These are phyloP conservation scores for Nowickia ferox DNA, from an alignment of 2,888 invertebrate species.

Conservation along the genomic window DNA sequence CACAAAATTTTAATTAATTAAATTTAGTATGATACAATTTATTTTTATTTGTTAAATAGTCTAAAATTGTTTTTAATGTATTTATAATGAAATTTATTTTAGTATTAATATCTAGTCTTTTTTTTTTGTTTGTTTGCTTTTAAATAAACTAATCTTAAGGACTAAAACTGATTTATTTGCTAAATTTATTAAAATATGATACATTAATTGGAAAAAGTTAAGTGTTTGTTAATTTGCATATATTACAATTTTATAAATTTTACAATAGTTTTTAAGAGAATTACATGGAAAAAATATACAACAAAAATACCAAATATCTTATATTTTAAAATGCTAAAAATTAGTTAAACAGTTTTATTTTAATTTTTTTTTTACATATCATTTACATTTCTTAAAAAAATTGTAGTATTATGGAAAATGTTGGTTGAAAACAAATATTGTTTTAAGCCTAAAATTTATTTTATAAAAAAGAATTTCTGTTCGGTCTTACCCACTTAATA, in stretches of 20 bases:
- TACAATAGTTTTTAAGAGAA: slow-evolving; percentile 49
- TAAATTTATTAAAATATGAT: slow-evolving; percentile 35
- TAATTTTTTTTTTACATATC: background rate
- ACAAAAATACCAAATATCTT: slow-evolving; percentile 14
- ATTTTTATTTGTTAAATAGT: slow-evolving; percentile 18
- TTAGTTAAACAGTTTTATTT: slow-evolving; percentile 2
- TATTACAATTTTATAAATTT: slow-evolving; percentile 37
- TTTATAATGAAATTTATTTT: slow-evolving; percentile 56
- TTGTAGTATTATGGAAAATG: no score
- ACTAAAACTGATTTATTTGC: slow-evolving; percentile 50
- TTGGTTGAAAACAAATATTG: no score
- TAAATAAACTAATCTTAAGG: slow-evolving; percentile 75
- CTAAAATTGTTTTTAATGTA: slow-evolving; percentile 54
- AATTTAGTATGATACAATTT: slow-evolving; percentile 47
- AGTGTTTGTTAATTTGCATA: slow-evolving; percentile 16
- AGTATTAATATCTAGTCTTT: slow-evolving; percentile 72
- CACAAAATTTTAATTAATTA: slow-evolving; percentile 46
- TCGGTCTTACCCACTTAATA: no score
- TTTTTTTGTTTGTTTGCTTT: slow-evolving; percentile 71
- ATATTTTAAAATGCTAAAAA: slow-evolving; percentile 7
- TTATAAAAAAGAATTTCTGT: no score
- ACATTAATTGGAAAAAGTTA: slow-evolving; percentile 51
- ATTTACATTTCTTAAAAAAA: no score
- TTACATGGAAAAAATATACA: slow-evolving; percentile 40
- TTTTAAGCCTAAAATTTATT: no score